Evolutionary conservation across 2,888 invertebrate species (phyloP).

Genomic region (Resseliella maxima): DNA sequence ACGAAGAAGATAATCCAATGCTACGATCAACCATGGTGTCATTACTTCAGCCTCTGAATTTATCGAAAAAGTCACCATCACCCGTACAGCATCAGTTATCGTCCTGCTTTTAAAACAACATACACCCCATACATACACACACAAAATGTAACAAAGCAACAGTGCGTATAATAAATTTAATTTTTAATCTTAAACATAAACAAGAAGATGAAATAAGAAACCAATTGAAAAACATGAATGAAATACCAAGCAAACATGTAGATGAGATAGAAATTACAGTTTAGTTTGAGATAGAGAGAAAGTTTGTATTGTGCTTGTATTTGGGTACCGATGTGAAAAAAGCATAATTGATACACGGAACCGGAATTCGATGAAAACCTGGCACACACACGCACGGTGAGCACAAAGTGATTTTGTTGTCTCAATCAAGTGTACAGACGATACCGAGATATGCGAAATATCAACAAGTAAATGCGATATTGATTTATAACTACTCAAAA

Average conservation of each 20-base stretch:
- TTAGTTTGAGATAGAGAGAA: neutral
- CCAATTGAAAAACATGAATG: neutral
- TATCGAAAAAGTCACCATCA: conserved; percentile 86
- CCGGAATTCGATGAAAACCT: neutral
- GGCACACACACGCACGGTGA: conserved; percentile 46
- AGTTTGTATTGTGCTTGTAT: conserved; percentile 11
- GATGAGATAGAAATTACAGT: neutral
- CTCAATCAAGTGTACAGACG: conserved; percentile 32
- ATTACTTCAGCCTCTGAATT: conserved; percentile 85
- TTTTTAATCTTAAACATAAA: neutral
- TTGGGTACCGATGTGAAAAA: conserved; percentile 10
- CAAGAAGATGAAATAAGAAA: neutral
- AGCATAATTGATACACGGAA: neutral
- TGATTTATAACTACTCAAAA: conserved; percentile 43
- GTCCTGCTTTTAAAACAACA: neutral
- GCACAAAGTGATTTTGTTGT: conserved; percentile 33
- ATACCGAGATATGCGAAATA: neutral
- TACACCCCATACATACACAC: too few relatives aligned
- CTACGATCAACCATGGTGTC: conserved; percentile 86
- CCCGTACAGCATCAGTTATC: conserved; percentile 64
- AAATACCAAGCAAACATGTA: neutral
- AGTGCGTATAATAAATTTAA: conserved; percentile 47
- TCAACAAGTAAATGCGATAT: neutral
- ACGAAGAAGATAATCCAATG: conserved; percentile 73
- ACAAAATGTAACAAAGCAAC: neutral